Percentiles rank a stretch among this genome's conserved stretches.
These are phyloP conservation scores for Tricholauxania praeusta DNA, from an alignment of 2,888 invertebrate species.

Conservation along the genomic window DNA sequence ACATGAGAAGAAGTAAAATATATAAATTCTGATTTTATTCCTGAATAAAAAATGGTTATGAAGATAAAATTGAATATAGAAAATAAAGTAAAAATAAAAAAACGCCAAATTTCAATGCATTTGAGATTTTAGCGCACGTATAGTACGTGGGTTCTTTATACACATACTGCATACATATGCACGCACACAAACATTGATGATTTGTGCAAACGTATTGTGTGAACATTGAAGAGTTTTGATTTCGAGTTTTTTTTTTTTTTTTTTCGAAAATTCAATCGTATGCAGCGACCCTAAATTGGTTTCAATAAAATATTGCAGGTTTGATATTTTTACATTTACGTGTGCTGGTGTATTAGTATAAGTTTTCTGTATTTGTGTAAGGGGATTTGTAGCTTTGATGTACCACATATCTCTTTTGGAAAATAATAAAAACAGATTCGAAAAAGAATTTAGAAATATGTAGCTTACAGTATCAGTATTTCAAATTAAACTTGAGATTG, in stretches of 20 bases:
- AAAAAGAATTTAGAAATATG: no score
- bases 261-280: not conserved
- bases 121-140: constrained; percentile 1
- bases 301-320: constrained; percentile 13
- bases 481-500: no score
- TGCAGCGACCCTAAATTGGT: not conserved
- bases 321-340: not conserved
- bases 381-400: no score
- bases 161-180: not conserved
- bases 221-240: constrained; percentile 24
- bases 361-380: no score
- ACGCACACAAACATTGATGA: not conserved
- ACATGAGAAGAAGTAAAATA: not conserved
- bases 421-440: no score
- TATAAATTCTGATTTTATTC: no score
- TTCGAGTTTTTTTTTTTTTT: not conserved
- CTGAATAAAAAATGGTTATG: not conserved
- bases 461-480: no score
- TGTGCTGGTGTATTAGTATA: not conserved
- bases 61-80: not conserved
- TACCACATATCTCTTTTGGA: no score
- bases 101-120: not conserved
- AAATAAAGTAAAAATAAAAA: not conserved
- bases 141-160: not conserved
- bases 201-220: constrained; percentile 14